Base-by-base conservation (phyloP, 2,113 vertebrate species). In the Chloropsis hardwickii region DNA sequence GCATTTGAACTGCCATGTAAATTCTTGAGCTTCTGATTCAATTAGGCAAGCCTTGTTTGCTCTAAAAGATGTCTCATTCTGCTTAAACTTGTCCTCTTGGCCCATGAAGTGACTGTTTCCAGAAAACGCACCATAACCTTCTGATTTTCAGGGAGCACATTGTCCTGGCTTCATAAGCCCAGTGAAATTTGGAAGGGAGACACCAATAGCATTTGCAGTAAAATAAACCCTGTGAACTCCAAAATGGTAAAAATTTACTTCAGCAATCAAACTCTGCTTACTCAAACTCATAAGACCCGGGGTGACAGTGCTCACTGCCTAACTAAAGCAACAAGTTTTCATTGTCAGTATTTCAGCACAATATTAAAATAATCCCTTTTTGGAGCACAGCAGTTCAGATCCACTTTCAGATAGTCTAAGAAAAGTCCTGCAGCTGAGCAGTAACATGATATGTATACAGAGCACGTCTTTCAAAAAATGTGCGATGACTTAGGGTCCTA, bases 391-490 rank as follows among this genome's bases (percentile, higher is more conserved):
- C 40, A 94, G 45, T 58, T 56, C 7, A 4, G 62, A 91, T 92
- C 81, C 58, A 82, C 29, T 95, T 95, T 92, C 89, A 87, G 73
- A 91, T 33, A 57, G 69, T 18, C 92, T 79, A 92, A 92, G 77
- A 92, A 97, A 97, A 95, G 91, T 78, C 61, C 50, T 12, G 37
- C 78, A 95, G 93, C 73, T 91, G 89, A 95, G 66, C 87, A 72
- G 89, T 79, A 92, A 95, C 24, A 5, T 24, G 88, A 96, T 81
- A 91, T 1, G 42, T 70, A 86, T 89, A 67, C 33, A 95, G 67
- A 94, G 44, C 51, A 90, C 9, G 0, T 71, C 87, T 90, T 87
- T 79, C 69, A 92, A 92, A 95, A 77, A 92, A 91, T 74, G 45
- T 61, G n/a, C 20, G 37, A 79, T 87, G 86, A 94, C 78, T 90